Evolutionary conservation across 2,113 vertebrate species (phyloP).

Genomic region (Muntiacus reevesi): DNA sequence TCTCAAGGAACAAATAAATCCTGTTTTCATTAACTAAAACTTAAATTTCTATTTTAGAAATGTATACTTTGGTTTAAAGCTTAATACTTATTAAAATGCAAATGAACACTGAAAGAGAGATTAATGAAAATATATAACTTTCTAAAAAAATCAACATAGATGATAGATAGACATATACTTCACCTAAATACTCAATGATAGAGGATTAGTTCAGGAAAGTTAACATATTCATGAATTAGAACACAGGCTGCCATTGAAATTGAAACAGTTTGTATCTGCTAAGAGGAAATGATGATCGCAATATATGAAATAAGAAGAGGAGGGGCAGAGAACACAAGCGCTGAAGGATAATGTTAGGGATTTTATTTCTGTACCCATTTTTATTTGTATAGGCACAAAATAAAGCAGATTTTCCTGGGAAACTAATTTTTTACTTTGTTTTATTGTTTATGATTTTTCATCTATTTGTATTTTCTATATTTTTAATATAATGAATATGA

Average conservation of each 20-base stretch:
- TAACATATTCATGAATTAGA: neutral
- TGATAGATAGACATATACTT: neutral
- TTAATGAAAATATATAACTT: neutral
- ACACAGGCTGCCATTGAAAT: neutral
- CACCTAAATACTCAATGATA: neutral
- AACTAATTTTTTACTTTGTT: neutral
- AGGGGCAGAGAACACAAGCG: neutral
- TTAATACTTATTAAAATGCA: constrained; percentile 48
- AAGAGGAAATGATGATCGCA: neutral
- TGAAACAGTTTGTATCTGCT: neutral
- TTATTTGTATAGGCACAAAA: neutral
- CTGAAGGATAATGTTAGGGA: neutral
- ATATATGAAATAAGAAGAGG: neutral
- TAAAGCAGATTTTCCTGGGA: neutral
- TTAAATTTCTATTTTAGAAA: constrained; percentile 39
- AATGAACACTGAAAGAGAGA: constrained; percentile 32
- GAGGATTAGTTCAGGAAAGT: neutral
- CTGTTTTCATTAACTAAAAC: constrained; percentile 9
- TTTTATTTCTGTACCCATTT: neutral
- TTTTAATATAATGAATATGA: neutral
- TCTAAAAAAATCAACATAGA: constrained; percentile 33
- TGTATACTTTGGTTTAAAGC: constrained; percentile 10
- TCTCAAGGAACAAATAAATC: constrained; percentile 8
- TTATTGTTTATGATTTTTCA: neutral
- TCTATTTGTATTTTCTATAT: neutral